Evolutionary conservation across 2,888 invertebrate genomes (phyloP).

Genomic region (Cataglyphis albicans): DNA sequence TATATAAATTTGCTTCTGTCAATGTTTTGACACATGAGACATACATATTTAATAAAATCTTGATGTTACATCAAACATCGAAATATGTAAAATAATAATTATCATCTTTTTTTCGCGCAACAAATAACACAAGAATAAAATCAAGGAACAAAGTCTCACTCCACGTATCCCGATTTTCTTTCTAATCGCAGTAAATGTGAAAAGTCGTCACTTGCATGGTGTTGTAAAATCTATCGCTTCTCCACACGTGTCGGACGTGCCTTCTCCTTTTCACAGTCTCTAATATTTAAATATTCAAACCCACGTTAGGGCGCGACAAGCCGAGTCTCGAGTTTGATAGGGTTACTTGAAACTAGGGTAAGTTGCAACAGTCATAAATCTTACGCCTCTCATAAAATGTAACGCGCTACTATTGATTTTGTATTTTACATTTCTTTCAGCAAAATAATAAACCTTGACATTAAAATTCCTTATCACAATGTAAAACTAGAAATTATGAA

Average conservation of each 20-base stretch:
- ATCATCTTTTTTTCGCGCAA: background rate
- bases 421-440: background rate
- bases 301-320: background rate
- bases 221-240: conserved; percentile 10
- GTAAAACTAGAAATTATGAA: background rate
- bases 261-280: background rate
- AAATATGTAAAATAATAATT: background rate
- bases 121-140: background rate
- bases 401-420: background rate
- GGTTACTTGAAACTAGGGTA: background rate
- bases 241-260: background rate
- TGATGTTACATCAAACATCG: background rate
- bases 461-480: conserved; percentile 1
- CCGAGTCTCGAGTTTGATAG: conserved; percentile 16
- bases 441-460: background rate
- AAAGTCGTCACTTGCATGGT: background rate
- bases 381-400: conserved; percentile 1
- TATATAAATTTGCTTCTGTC: too few species aligned
- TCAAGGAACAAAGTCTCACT: background rate
- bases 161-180: background rate
- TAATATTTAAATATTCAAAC: conserved; percentile 27
- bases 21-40: too few species aligned
- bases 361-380: background rate
- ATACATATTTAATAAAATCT: background rate
- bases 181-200: background rate